Evolutionary conservation across 2,113 vertebrate species (phyloP), one percentile per base, ranked within the genome.

Genomic region (Odontesthes bonariensis): DNA sequence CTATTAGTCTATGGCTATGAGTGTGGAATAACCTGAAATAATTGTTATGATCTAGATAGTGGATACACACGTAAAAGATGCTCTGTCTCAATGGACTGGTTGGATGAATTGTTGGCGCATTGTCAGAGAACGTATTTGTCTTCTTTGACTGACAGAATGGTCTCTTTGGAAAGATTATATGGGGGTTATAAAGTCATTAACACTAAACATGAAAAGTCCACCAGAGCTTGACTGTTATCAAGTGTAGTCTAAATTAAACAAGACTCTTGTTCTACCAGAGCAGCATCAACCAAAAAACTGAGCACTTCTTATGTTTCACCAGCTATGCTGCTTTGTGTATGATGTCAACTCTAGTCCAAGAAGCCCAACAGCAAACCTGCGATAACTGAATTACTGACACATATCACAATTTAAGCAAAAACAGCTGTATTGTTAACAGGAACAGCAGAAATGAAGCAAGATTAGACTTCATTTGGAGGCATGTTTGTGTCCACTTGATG

Each of bases 1-100:
- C 62, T 62, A 85, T 83, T 57, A 69, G 60, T 78, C 83, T 71
- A 75, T 62, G 52, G 31, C 23, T 81, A 56, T 22, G 64, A 73
- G 51, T 69, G 56, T 8, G 56, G 53, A 60, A 61, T 73, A 83
- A 83, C 19, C 46, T 44, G 54, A n/a, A 62, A 61, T 70, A 32
- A 84, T 69, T 77, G 55, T 49, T 52, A 46, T 17, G 63, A 17
- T 35, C 23, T 69, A 57, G 63, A 59, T 56, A 22, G 58, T 32
- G 59, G 31, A 55, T 32, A 47, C 9, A 59, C 19, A 14, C 17
- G 19, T 55, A 22, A 3, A 23, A 44, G n/a, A n/a, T 5, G 6
- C 10, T 38, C 9, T 5, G 60, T 67, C 44, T 61, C 55, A 57
- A 17, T 9, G 27, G 51, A 42, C 55, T 60, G 38, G 20, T 65